Conservation (phyloP, 1,140 invertebrate genomes). For the Apolygus lucorum region DNA sequence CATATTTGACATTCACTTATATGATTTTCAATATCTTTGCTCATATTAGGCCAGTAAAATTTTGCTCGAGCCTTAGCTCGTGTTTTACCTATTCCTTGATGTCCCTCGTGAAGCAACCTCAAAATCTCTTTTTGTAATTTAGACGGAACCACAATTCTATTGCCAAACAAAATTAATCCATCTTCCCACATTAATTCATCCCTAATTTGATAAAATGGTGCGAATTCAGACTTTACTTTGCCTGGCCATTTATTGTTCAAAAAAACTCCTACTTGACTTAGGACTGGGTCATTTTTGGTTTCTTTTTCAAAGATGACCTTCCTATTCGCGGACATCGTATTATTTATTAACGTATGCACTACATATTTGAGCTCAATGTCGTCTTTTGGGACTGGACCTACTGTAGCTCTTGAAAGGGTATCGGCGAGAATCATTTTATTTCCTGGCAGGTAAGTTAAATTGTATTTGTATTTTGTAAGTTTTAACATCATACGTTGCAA, state of each 20-base stretch:
- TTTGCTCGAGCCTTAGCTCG: background rate
- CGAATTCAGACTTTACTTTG: background rate
- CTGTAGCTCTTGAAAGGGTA: too few species aligned
- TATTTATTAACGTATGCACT: background rate
- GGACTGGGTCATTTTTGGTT: background rate
- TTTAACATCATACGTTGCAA: too few species aligned
- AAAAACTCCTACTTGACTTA: background rate
- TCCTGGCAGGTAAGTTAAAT: too few species aligned
- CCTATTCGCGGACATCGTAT: background rate
- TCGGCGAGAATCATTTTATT: too few species aligned
- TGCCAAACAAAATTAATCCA: constrained; percentile 15
- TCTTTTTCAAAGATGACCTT: constrained; percentile 8
- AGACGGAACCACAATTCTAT: constrained; percentile 6
- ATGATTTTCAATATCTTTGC: constrained; percentile 8
- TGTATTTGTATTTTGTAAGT: too few species aligned
- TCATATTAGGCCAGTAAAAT: constrained; percentile 17
- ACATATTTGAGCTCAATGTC: background rate
- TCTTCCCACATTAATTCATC: constrained; percentile 1
- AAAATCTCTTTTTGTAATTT: constrained; percentile 4
- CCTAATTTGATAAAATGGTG: constrained; percentile 12
- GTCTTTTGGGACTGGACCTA: too few species aligned
- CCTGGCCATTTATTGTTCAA: constrained; percentile 3
- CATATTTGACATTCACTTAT: constrained; percentile 10
- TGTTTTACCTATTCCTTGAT: constrained; percentile 7
- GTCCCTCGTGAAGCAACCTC: constrained; percentile 7